Evolutionary conservation across 2,113 vertebrate genomes (phyloP).

Genomic region (Hemicordylus capensis): DNA sequence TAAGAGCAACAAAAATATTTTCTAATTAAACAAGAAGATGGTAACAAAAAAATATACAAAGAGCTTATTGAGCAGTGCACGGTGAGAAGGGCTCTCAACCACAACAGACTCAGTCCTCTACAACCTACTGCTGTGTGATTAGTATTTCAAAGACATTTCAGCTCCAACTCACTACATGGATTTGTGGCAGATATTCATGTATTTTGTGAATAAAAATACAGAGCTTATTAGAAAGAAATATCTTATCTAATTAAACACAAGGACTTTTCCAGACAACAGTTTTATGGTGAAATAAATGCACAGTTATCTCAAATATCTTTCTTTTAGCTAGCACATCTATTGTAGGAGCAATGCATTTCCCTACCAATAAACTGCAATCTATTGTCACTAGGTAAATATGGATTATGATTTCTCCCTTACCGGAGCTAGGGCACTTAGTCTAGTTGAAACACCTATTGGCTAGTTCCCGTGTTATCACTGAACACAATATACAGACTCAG

Average conservation of each 20-base stretch:
- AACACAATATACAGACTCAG: not conserved
- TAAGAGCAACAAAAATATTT: conserved; percentile 28
- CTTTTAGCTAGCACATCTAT: not conserved
- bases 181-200: not conserved
- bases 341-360: not conserved
- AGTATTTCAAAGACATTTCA: not conserved
- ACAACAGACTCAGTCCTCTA: not conserved
- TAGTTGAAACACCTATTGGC: too few species aligned
- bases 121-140: not conserved
- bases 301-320: not conserved
- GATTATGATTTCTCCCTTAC: not conserved
- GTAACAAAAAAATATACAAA: conserved; percentile 12
- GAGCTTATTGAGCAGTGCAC: not conserved
- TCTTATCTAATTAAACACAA: conserved; percentile 2
- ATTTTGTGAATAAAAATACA: conserved; percentile 13
- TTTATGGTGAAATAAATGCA: not conserved
- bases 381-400: not conserved
- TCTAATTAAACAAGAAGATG: conserved; percentile 20
- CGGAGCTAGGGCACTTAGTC: not conserved
- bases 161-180: not conserved
- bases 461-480: not conserved
- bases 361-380: not conserved
- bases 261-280: not conserved
- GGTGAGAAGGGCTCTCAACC: conserved; percentile 2
- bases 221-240: not conserved